These are phyloP conservation scores for Pelobates cultripes DNA, from an alignment of 2,797 vertebrate species.

Conservation along the genomic window DNA sequence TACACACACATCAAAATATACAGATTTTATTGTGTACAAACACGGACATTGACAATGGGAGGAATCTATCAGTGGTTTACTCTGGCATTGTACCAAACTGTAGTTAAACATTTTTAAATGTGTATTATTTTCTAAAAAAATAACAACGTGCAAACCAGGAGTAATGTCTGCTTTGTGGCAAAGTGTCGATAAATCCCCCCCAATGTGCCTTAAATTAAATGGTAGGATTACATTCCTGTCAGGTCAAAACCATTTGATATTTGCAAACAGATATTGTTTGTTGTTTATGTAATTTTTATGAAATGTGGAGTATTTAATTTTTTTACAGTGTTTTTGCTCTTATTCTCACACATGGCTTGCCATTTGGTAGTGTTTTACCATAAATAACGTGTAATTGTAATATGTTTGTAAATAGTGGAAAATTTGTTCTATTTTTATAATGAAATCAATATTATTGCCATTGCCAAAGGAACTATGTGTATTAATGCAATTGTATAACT, in stretches of 20 bases:
- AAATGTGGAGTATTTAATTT: constrained; percentile 81
- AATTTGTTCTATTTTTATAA: constrained; percentile 81
- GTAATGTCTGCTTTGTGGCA: constrained; percentile 29
- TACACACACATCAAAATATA: constrained; percentile 10
- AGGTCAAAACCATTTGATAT: constrained; percentile 76
- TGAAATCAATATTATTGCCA: constrained; percentile 70
- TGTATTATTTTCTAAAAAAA: constrained; percentile 31
- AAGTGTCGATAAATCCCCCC: constrained; percentile 49
- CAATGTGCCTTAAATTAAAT: constrained; percentile 67
- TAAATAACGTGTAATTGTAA: constrained; percentile 81
- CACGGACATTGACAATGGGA: constrained; percentile 32
- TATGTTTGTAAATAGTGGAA: constrained; percentile 80
- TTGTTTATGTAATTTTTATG: constrained; percentile 83
- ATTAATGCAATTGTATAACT: constrained; percentile 63
- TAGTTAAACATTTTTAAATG: constrained; percentile 26
- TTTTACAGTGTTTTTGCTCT: constrained; percentile 65
- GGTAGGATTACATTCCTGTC: constrained; percentile 74
- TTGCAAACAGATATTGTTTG: constrained; percentile 76
- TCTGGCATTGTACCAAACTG: constrained; percentile 2
- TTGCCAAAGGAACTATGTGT: constrained; percentile 78
- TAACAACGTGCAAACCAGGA: constrained; percentile 10
- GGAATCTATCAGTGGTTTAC: constrained; percentile 43
- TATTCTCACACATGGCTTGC: constrained; percentile 69
- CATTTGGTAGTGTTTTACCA: constrained; percentile 78
- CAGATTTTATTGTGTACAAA: background rate